These are phyloP conservation scores for Rhynchotus rufescens DNA, from an alignment of 2,797 vertebrate genomes.

Conservation along the genomic window DNA sequence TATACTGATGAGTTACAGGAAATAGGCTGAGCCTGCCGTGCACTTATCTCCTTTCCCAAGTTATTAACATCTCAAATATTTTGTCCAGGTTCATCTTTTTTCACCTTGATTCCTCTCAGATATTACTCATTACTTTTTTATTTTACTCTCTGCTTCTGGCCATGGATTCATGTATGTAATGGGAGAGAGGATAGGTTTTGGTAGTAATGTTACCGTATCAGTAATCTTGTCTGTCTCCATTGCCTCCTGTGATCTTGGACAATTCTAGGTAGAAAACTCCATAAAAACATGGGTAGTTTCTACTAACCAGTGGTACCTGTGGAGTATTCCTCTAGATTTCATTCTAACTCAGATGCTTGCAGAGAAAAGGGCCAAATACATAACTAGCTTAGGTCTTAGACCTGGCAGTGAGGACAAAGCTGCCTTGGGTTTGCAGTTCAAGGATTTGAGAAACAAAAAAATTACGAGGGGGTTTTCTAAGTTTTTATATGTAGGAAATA, in stretches of 20 bases:
- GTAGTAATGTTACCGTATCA: neutral
- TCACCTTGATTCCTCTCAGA: neutral
- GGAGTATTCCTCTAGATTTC: neutral
- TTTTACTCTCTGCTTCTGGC: neutral
- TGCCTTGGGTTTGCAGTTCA: neutral
- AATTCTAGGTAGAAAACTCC: neutral
- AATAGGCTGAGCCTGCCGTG: neutral
- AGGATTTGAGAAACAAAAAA: neutral
- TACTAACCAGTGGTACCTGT: neutral
- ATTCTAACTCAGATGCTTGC: neutral
- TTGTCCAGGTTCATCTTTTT: conserved; percentile 48
- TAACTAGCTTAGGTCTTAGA: neutral
- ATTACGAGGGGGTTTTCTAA: neutral
- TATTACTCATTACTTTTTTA: neutral
- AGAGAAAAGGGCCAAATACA: neutral
- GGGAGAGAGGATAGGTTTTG: neutral
- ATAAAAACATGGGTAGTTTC: neutral
- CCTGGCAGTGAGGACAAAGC: neutral
- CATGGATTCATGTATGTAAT: neutral
- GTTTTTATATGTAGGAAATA: neutral
- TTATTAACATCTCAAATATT: conserved; percentile 26
- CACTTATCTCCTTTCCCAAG: conserved; percentile 22
- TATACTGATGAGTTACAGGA: neutral
- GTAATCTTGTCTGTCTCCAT: neutral
- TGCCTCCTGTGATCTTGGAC: neutral